Evolutionary conservation across 1,140 invertebrate species (phyloP).

Genomic region (Drosophila eugracilis): DNA sequence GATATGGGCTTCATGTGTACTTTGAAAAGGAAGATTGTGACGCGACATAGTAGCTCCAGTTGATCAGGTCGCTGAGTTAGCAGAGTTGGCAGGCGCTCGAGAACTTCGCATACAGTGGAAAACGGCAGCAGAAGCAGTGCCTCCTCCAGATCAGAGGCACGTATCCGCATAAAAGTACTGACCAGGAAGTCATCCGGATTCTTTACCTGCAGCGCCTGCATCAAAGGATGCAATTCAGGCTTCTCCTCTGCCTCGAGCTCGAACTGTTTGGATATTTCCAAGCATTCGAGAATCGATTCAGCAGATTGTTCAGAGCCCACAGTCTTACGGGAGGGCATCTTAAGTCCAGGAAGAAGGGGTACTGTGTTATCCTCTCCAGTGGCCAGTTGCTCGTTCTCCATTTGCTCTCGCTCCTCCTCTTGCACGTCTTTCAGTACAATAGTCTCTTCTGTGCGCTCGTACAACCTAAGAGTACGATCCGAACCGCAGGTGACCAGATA

Average conservation of each 20-base stretch:
- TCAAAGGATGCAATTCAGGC: conserved; percentile 88
- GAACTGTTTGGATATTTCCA: conserved; percentile 92
- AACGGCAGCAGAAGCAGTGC: conserved; percentile 94
- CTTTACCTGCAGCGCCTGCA: conserved; percentile 91
- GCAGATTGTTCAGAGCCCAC: conserved; percentile 95
- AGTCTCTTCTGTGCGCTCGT: conserved; percentile 94
- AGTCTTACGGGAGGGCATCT: conserved; percentile 95
- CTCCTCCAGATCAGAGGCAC: conserved; percentile 95
- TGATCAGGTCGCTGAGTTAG: conserved; percentile 88
- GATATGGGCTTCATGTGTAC: conserved; percentile 94
- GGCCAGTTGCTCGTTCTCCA: conserved; percentile 89
- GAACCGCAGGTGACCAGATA: conserved; percentile 93
- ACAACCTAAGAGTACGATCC: conserved; percentile 95
- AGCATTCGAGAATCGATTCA: conserved; percentile 94
- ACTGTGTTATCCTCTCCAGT: conserved; percentile 90
- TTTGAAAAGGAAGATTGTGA: conserved; percentile 92
- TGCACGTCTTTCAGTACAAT: conserved; percentile 96
- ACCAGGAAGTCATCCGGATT: conserved; percentile 92
- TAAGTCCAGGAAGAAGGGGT: conserved; percentile 89
- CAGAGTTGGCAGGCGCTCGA: conserved; percentile 89
- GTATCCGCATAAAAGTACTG: conserved; percentile 91
- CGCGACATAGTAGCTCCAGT: conserved; percentile 90
- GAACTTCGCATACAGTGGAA: conserved; percentile 91
- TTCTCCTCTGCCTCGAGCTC: conserved; percentile 86
- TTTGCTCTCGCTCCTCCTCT: conserved; percentile 92